Evolutionary conservation across 2,797 vertebrate species (phyloP).

Genomic region (Melanotaenia boesemani): DNA sequence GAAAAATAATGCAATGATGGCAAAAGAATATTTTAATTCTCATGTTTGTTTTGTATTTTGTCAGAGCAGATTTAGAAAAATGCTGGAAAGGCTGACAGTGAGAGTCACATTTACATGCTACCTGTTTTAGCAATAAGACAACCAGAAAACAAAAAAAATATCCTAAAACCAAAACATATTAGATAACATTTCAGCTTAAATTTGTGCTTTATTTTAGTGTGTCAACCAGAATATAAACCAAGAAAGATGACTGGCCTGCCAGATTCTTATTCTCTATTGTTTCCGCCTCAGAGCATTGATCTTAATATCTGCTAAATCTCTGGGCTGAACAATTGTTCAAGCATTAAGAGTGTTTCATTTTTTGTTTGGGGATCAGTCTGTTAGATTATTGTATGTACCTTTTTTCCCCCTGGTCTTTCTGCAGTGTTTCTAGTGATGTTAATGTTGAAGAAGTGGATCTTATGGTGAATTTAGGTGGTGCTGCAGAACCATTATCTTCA

Average conservation of each 20-base stretch:
- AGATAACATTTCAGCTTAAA: constrained; percentile 12
- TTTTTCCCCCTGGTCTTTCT: background rate
- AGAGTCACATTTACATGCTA: background rate
- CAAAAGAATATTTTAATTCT: background rate
- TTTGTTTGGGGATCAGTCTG: too few relatives aligned
- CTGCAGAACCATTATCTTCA: background rate
- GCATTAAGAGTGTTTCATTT: background rate
- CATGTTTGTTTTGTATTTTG: constrained; percentile 12
- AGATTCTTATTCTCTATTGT: constrained; percentile 8
- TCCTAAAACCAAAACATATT: background rate
- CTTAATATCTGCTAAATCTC: background rate
- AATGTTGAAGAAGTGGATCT: too few relatives aligned
- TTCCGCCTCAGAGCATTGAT: background rate
- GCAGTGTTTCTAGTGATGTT: background rate
- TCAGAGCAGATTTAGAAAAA: background rate
- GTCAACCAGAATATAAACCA: constrained; percentile 17
- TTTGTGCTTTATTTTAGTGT: constrained; percentile 7
- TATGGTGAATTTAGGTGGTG: too few relatives aligned
- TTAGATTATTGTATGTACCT: background rate
- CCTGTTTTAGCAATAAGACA: background rate
- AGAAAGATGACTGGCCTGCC: constrained; percentile 6
- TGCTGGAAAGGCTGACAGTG: background rate
- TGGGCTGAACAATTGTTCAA: background rate
- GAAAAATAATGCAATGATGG: background rate
- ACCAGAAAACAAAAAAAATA: constrained; percentile 10